Percentiles rank a stretch among this genome's conserved stretches.
Evolutionary conservation across 2,113 vertebrate genomes (phyloP).

Genomic region (Boulengeromyrus knoepffleri): DNA sequence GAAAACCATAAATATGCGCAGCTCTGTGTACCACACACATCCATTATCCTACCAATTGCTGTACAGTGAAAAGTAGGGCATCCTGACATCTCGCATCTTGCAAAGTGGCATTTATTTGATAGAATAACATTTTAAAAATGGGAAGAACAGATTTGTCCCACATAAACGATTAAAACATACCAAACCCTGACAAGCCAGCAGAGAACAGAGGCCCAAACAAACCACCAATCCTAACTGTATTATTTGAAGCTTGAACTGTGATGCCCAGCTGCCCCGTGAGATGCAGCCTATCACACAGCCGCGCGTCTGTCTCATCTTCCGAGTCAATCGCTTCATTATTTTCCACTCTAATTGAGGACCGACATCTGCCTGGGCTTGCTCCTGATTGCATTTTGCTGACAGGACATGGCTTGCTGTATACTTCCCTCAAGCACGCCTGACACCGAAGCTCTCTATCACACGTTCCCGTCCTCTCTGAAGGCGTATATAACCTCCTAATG

Average conservation of each 20-base stretch:
- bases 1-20: not conserved
- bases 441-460: constrained; percentile 43
- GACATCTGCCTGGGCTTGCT: constrained; percentile 10
- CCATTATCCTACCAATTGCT: not conserved
- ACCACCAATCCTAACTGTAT: not conserved
- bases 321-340: not conserved
- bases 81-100: constrained; percentile 2
- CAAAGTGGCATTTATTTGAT: not conserved
- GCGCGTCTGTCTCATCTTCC: not conserved
- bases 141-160: not conserved
- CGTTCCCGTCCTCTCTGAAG: constrained; percentile 30
- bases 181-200: not conserved
- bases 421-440: constrained; percentile 37
- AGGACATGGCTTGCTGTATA: constrained; percentile 40
- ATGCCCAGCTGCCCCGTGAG: not conserved
- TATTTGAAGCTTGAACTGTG: not conserved
- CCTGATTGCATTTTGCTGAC: constrained; percentile 38
- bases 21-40: not conserved
- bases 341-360: not conserved
- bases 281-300: not conserved
- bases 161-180: not conserved
- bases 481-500: constrained; percentile 52
- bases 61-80: constrained; percentile 1
- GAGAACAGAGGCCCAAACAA: not conserved
- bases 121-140: not conserved